Conservation (phyloP, 2,113 vertebrate genomes). For the Heptranchias perlo region DNA sequence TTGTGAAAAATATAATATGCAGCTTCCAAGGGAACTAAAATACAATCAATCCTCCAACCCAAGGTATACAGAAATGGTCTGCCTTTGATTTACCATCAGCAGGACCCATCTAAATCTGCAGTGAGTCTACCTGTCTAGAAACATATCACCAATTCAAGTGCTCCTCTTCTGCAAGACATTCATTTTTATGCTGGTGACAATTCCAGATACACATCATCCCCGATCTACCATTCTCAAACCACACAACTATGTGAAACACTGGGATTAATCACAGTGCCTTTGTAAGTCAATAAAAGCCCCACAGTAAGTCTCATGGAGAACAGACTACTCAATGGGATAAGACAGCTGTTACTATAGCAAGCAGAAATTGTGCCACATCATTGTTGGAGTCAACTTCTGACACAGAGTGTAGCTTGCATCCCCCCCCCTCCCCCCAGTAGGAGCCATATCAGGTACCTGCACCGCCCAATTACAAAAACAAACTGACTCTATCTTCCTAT, state of each 20-base stretch:
- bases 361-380: slow-evolving; percentile 23
- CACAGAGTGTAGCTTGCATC: slow-evolving; percentile 34
- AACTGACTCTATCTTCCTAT: not conserved
- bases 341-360: slow-evolving; percentile 9
- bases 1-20: not conserved
- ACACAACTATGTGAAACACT: no score
- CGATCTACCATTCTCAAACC: not conserved
- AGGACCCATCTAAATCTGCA: not conserved
- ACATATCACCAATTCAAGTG: not conserved
- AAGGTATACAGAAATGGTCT: not conserved
- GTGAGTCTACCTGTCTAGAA: not conserved
- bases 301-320: not conserved
- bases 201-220: not conserved
- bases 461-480: not conserved
- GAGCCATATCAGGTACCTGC: not conserved
- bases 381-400: slow-evolving; percentile 20
- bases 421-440: not conserved
- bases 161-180: not conserved
- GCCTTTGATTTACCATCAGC: not conserved
- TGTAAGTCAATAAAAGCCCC: not conserved
- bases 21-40: not conserved
- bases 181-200: not conserved
- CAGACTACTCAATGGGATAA: not conserved
- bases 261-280: not conserved
- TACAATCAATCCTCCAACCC: not conserved